Evolutionary conservation across 2,888 invertebrate genomes (phyloP), one percentile per base, ranked within the genome.

Genomic region (Tipula lateralis): DNA sequence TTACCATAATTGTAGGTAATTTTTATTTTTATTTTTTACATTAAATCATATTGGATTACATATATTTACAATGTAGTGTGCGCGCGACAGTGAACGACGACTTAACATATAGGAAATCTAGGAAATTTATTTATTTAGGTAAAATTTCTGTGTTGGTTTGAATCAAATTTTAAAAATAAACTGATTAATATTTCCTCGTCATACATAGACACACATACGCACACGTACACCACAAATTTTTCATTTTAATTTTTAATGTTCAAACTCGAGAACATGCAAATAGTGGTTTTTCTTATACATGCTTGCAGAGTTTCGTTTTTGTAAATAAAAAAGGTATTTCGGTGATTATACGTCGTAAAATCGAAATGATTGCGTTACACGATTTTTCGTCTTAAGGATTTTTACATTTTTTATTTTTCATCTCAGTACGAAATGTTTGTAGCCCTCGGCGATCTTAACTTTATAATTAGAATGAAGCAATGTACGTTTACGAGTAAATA

Each of bases 1-100:
- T 66, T 66, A 66, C 66, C 66, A 66, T 66, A 66, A 66, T 66
- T 66, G 66, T 24, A 66, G 66, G 66, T 66, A 66, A 66, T 66
- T 50, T 19, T 50, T 19, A 6, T 50, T 50, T 50, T 66, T 66
- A 24, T 19, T 66, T 66, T 66, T 24, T 66, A 24, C 66, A 66
- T 66, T 66, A 66, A 66, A 66, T 66, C 24, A 66, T 66, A 24
- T 66, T 66, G 66, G 66, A 66, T 66, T 66, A 66, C 0, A 24
- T 66, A n/a, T n/a, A n/a, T n/a, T n/a, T n/a, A 66, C 66, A 66
- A 19, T 24, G 66, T 24, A 24, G 66, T 66, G 66, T 66, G 24
- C 13, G 66, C 24, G 24, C 39, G 39, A 12, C 24, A 12, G 66
- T 19, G 24, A 24, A 66, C 24, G 66, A 66, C 24, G 66, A 24